Percentiles rank a stretch among this genome's conserved stretches.
These are phyloP conservation scores for Nesospiza acunhae DNA, from an alignment of 2,113 vertebrate species.

Conservation along the genomic window DNA sequence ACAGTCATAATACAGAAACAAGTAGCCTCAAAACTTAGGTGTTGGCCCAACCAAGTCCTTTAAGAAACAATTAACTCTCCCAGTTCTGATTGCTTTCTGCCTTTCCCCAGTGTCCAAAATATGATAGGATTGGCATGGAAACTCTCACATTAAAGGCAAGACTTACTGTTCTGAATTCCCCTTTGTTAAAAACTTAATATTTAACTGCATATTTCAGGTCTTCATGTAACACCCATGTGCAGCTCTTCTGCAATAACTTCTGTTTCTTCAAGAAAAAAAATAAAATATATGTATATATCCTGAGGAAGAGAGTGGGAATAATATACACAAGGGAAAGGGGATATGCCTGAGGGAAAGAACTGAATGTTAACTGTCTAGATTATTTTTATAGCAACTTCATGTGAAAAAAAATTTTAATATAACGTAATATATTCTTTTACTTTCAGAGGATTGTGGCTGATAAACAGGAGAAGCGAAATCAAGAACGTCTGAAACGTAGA, in stretches of 20 bases:
- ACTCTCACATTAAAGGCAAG: not conserved
- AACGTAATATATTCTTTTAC: not conserved
- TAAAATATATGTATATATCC: not conserved
- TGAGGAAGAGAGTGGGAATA: constrained; percentile 33
- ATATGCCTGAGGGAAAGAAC: not conserved
- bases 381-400: not conserved
- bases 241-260: constrained; percentile 28
- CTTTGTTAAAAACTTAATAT: not conserved
- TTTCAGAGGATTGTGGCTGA: constrained; percentile 93
- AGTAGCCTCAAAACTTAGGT: not conserved
- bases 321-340: not conserved
- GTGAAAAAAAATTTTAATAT: not conserved
- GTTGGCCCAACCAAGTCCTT: constrained; percentile 8
- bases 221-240: not conserved
- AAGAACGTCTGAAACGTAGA: constrained; percentile 87
- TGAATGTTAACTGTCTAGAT: not conserved
- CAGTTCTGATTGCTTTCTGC: not conserved
- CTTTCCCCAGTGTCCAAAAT: not conserved
- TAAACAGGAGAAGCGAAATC: constrained; percentile 91
- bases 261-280: not conserved
- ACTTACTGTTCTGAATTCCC: not conserved
- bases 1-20: not conserved
- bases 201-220: constrained; percentile 7
- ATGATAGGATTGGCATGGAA: not conserved
- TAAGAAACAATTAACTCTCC: not conserved